Conservation (phyloP, 2,113 vertebrate genomes). For the Sphyrna mokarran region DNA sequence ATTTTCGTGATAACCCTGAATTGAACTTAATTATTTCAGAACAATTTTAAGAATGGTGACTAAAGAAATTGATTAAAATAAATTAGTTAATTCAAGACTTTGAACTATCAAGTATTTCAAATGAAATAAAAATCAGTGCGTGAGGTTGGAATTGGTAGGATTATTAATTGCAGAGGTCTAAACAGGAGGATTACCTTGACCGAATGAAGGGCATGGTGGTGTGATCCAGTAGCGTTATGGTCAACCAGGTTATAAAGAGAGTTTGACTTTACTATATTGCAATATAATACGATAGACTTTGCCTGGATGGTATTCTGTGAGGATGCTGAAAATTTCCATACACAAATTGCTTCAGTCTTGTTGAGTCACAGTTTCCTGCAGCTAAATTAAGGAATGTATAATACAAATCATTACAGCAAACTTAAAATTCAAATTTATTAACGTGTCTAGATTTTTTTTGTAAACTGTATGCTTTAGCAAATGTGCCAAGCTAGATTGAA, state of each 20-base stretch:
- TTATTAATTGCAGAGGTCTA: neutral
- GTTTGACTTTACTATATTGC: neutral
- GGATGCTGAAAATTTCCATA: neutral
- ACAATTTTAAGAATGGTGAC: neutral
- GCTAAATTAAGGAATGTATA: neutral
- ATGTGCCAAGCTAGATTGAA: neutral
- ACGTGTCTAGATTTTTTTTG: neutral
- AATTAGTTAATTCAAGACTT: neutral
- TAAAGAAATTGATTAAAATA: neutral
- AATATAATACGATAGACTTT: neutral
- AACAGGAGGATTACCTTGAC: neutral
- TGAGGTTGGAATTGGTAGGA: neutral
- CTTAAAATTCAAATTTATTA: conserved; percentile 17
- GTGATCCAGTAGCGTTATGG: neutral
- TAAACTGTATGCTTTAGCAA: neutral
- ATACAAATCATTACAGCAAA: neutral
- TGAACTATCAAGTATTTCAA: neutral
- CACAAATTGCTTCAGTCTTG: neutral
- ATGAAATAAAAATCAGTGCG: neutral
- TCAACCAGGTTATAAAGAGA: neutral
- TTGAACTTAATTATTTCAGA: neutral
- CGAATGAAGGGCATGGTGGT: neutral
- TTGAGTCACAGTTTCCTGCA: neutral
- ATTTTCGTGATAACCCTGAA: neutral
- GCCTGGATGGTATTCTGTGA: neutral